Conservation (phyloP, 2,888 invertebrate genomes). For the Pelosia muscerda region DNA sequence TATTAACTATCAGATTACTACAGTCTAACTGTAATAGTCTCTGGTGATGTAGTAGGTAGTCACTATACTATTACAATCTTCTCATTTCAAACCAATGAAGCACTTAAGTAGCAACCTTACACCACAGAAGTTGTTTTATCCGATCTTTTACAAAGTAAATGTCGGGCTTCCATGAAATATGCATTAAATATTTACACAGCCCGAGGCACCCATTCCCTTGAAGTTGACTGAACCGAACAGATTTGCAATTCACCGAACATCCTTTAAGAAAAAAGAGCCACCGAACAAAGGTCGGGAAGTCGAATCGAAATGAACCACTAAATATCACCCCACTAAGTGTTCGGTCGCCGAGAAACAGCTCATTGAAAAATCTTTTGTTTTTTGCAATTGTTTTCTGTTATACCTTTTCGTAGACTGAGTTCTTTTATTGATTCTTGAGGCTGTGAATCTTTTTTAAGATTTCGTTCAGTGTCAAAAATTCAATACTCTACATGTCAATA, state of each 20-base stretch:
- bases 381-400: slow-evolving; percentile 19
- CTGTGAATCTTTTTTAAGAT: background rate
- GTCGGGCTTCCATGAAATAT: slow-evolving; percentile 81
- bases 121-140: slow-evolving; percentile 70
- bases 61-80: slow-evolving; percentile 20
- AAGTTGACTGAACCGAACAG: slow-evolving; percentile 80
- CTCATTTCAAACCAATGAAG: slow-evolving; percentile 46
- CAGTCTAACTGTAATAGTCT: too few relatives aligned
- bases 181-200: slow-evolving; percentile 85
- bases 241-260: slow-evolving; percentile 85
- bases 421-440: background rate
- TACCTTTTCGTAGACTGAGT: background rate
- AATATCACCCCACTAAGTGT: slow-evolving; percentile 66
- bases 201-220: slow-evolving; percentile 75
- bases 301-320: slow-evolving; percentile 77
- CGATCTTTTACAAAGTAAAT: slow-evolving; percentile 81
- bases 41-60: background rate
- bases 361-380: slow-evolving; percentile 48
- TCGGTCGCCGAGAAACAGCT: slow-evolving; percentile 45
- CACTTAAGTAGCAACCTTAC: slow-evolving; percentile 55
- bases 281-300: slow-evolving; percentile 74
- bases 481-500: too few relatives aligned
- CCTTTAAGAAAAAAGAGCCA: slow-evolving; percentile 77
- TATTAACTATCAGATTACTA: background rate
- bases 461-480: background rate